phyloP scores from a whole-genome alignment of 2,888 invertebrate genomes.

The Macaria notata region DNA sequence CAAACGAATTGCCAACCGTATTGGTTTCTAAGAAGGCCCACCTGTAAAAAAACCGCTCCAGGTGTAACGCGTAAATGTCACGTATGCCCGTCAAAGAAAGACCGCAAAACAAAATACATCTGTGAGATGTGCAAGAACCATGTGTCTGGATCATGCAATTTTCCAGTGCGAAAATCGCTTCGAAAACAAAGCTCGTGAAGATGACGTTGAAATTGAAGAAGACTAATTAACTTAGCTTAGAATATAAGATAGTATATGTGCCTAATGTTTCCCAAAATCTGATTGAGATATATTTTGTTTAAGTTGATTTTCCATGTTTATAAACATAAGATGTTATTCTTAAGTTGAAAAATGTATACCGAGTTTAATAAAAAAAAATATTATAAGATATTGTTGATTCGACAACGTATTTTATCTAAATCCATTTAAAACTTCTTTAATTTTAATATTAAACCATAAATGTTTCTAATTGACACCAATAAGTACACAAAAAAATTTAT shows the following conservation, averaged over 20 bases:
- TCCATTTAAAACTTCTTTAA: background rate
- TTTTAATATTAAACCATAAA: background rate
- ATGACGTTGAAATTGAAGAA: constrained; percentile 1
- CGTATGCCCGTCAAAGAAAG: too few species aligned
- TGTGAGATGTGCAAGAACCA: background rate
- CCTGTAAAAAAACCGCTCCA: too few species aligned
- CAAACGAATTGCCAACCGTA: too few species aligned
- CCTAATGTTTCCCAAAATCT: background rate
- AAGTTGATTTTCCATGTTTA: background rate
- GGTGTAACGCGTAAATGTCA: too few species aligned
- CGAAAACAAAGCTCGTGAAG: constrained; percentile 1
- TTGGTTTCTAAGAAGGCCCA: too few species aligned
- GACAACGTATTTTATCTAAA: background rate
- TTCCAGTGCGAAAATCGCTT: background rate
- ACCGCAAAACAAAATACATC: too few species aligned
- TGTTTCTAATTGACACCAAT: background rate
- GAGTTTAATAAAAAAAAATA: background rate
- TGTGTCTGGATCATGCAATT: constrained; percentile 1
- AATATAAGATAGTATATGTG: background rate
- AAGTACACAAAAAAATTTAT: too few species aligned
- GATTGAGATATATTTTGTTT: background rate
- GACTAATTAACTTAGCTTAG: background rate
- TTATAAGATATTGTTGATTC: background rate
- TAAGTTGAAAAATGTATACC: constrained; percentile 1
- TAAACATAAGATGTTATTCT: constrained; percentile 4